Evolutionary conservation across 1,140 invertebrate genomes (phyloP).

Genomic region (Arctopsyche grandis): DNA sequence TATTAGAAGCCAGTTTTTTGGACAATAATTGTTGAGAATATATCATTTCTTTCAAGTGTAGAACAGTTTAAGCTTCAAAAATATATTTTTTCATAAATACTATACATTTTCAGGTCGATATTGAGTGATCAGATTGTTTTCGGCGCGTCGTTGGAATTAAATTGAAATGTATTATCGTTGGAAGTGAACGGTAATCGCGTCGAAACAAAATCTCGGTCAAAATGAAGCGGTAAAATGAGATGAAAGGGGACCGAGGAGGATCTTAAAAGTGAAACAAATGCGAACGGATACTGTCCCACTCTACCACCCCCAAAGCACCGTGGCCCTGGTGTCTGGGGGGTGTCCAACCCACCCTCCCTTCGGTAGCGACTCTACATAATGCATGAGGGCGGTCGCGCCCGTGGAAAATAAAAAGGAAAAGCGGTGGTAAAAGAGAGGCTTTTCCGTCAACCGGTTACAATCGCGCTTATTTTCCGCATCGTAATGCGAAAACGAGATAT

Average conservation of each 20-base stretch:
- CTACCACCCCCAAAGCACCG: slow-evolving; percentile 17
- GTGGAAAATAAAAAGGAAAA: slow-evolving; percentile 24
- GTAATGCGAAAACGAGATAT: too few species aligned
- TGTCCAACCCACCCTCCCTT: too few species aligned
- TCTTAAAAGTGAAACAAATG: slow-evolving; percentile 52
- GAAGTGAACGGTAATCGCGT: slow-evolving; percentile 22
- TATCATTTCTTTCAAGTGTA: too few species aligned
- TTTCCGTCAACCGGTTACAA: slow-evolving; percentile 32
- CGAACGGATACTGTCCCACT: slow-evolving; percentile 17
- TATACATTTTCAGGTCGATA: too few species aligned
- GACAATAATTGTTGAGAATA: too few species aligned
- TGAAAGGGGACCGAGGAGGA: slow-evolving; percentile 34
- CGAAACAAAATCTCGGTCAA: slow-evolving; percentile 45
- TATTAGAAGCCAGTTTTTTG: too few species aligned
- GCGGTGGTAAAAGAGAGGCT: slow-evolving; percentile 40
- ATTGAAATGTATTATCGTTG: slow-evolving; percentile 1
- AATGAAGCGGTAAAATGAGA: slow-evolving; percentile 50
- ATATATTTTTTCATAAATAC: too few species aligned
- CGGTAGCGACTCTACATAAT: slow-evolving; percentile 44
- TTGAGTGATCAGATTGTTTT: too few species aligned
- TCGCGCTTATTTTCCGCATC: slow-evolving; percentile 23
- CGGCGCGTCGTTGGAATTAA: too few species aligned
- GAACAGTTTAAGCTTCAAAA: too few species aligned
- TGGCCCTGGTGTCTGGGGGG: slow-evolving; percentile 1
- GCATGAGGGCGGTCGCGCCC: slow-evolving; percentile 42